phyloP scores from a whole-genome alignment of 2,888 invertebrate genomes.

The Machimus atricapillus region DNA sequence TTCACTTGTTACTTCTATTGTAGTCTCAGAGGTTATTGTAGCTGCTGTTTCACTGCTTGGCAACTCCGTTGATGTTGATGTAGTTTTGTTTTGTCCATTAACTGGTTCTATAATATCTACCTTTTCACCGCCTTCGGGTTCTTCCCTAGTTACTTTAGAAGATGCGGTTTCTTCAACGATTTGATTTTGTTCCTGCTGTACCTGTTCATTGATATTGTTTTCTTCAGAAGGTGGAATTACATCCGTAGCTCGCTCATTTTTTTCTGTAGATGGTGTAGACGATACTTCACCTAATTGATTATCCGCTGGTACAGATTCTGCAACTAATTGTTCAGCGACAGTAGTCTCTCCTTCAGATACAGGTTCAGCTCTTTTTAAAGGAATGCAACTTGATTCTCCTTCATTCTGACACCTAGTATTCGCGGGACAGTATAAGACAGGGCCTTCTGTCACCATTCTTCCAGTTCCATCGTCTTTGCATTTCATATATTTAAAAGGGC shows the following conservation, averaged over 20 bases:
- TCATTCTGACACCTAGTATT: constrained; percentile 55
- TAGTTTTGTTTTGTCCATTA: not conserved
- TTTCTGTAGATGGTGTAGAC: not conserved
- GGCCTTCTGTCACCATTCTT: constrained; percentile 48
- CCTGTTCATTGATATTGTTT: not conserved
- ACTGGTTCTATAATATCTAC: too few relatives aligned
- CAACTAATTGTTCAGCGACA: not conserved
- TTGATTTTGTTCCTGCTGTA: not conserved
- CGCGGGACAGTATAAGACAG: constrained; percentile 50
- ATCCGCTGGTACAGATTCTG: not conserved
- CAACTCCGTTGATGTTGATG: not conserved
- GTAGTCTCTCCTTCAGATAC: not conserved
- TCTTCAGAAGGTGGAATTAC: constrained; percentile 16
- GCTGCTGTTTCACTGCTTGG: not conserved
- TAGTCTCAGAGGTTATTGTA: not conserved
- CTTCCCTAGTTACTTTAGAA: not conserved
- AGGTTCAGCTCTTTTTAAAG: not conserved
- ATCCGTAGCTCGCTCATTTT: not conserved
- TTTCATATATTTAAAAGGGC: constrained; percentile 54
- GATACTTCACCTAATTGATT: not conserved
- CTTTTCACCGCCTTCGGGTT: not conserved
- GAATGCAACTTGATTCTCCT: constrained; percentile 55
- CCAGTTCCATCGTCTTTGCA: constrained; percentile 51
- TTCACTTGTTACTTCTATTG: not conserved
- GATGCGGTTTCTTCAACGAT: not conserved